Evolutionary conservation across 2,113 vertebrate genomes (phyloP), one percentile per base, ranked within the genome.

Genomic region (Psittacus erithacus): DNA sequence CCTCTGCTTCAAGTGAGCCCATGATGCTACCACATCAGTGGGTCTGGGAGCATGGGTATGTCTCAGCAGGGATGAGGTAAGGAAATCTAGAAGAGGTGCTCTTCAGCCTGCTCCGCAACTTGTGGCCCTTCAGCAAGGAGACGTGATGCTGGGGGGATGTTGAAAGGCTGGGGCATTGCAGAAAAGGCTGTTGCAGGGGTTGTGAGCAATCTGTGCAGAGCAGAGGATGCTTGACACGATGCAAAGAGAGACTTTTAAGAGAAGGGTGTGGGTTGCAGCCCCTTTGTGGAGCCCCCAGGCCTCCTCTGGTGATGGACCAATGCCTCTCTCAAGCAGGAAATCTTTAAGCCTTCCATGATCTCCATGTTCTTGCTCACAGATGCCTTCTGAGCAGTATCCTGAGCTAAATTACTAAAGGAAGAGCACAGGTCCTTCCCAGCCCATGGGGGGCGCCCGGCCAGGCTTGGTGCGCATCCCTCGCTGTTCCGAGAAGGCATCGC

Each of bases 1-100:
- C 24, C 4, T 10, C 43, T 0, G 4, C 53, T 88, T 80, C 7
- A 7, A 49, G 52, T 0, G 7, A 82, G 75, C 44, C 65, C 31
- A 7, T 10, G 1, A 2, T 59, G 46, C 57, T 50, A 43, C 46
- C 0, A 1, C 27, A 3, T 59, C 2, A 0, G 7, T 41, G 57
- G 23, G 19, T 11, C 67, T 80, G 52, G n/a, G 35, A 64, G 10
- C 7, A 5, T 1, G 8, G 62, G 19, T 46, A 12, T 0, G 0
- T 60, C 43, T 82, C 31, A 19, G 65, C 8, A 4, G 75, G 22
- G 17, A 2, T 4, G 12, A 43, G 38, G 17, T 33, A 57, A 85
- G 50, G 43, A 55, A 31, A 68, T 33, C 15, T 31, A 52, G 74
- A 39, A 25, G 31, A 84, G 89, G 53, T 63, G 27, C 43, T 74